phyloP scores from a whole-genome alignment of 1,140 invertebrate genomes.

The Nixonia krombeini region DNA sequence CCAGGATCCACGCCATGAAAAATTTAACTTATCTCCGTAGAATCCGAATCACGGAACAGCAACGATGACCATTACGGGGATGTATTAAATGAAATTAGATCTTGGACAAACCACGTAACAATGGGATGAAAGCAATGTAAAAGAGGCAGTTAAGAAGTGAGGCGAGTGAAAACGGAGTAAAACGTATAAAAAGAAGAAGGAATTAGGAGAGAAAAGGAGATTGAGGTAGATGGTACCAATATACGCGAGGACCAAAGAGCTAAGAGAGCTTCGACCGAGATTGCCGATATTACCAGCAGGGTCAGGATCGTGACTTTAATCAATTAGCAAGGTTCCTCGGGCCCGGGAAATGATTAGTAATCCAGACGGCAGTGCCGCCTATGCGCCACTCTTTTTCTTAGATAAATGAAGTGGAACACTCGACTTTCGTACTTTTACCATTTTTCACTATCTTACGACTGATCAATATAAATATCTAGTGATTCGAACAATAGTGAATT shows the following conservation, averaged over 20 bases:
- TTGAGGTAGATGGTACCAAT: conserved; percentile 25
- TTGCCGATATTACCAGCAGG: conserved; percentile 54
- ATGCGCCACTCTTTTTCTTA: conserved; percentile 7
- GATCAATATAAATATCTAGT: no score
- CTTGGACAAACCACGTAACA: conserved; percentile 39
- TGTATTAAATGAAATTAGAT: conserved; percentile 51
- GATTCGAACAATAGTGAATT: no score
- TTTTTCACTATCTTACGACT: neutral
- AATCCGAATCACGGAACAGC: conserved; percentile 13
- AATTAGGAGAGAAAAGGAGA: conserved; percentile 32
- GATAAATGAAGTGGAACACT: neutral
- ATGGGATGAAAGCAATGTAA: conserved; percentile 27
- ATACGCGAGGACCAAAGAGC: conserved; percentile 21
- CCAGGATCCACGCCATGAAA: conserved; percentile 2
- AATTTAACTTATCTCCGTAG: conserved; percentile 34
- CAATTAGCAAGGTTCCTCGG: conserved; percentile 63
- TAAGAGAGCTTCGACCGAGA: conserved; percentile 37
- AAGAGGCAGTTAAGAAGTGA: conserved; percentile 18
- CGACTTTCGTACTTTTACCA: neutral
- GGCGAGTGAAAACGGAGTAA: conserved; percentile 33
- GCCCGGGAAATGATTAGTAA: conserved; percentile 70
- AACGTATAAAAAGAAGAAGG: conserved; percentile 9
- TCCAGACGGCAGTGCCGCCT: conserved; percentile 54
- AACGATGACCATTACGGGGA: conserved; percentile 36
- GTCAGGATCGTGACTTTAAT: conserved; percentile 64